Evolutionary conservation across 2,797 vertebrate genomes (phyloP).

Genomic region (Anisognathus igniventris): DNA sequence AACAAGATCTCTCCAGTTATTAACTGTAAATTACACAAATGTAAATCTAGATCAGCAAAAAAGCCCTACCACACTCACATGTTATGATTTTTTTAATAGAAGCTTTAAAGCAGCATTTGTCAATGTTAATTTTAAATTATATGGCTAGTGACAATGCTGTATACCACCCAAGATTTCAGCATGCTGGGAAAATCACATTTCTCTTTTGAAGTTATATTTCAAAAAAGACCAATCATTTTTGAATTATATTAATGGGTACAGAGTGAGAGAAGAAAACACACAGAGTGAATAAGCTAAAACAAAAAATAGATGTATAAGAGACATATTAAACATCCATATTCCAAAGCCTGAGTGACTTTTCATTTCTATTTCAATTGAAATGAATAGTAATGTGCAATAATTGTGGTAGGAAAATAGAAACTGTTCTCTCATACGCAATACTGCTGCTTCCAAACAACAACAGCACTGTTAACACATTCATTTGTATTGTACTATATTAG

Average conservation of each 20-base stretch:
- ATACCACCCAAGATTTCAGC: slow-evolving; percentile 17
- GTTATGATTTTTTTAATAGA: slow-evolving; percentile 22
- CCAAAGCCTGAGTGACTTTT: background rate
- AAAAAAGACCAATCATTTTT: background rate
- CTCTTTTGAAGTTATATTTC: slow-evolving; percentile 17
- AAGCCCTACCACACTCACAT: background rate
- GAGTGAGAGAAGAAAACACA: background rate
- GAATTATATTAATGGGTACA: background rate
- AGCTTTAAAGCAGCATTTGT: slow-evolving; percentile 22
- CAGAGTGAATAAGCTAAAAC: background rate
- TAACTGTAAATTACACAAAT: background rate
- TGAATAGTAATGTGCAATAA: slow-evolving; percentile 25
- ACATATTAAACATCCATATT: background rate
- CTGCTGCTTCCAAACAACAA: slow-evolving; percentile 15
- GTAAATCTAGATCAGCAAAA: background rate
- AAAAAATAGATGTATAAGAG: background rate
- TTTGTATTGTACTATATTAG: slow-evolving; percentile 25
- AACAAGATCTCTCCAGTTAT: background rate
- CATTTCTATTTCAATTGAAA: slow-evolving; percentile 31
- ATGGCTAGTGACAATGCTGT: background rate
- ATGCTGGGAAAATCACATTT: background rate
- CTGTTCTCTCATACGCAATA: background rate
- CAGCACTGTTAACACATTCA: slow-evolving; percentile 1
- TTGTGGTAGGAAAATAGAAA: slow-evolving; percentile 20
- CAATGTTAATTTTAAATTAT: slow-evolving; percentile 36